These are phyloP conservation scores for Sminthurinus aureus DNA, from an alignment of 2,888 invertebrate genomes.

Conservation along the genomic window DNA sequence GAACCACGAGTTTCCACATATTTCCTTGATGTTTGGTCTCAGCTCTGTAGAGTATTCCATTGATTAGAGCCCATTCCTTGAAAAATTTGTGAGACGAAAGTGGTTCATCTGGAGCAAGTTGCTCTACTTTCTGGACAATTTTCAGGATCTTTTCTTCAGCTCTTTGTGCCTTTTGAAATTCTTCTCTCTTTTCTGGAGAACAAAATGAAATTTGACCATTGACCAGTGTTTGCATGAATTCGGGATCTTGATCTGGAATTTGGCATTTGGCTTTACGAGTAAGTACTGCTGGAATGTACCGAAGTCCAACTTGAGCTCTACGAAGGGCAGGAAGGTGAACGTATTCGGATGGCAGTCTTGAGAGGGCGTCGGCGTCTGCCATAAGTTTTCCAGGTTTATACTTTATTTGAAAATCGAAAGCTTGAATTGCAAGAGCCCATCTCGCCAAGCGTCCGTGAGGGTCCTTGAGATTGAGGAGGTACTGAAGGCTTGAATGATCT, in stretches of 20 bases:
- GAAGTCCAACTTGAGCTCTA: background rate
- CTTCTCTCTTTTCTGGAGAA: background rate
- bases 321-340: background rate
- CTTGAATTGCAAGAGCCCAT: slow-evolving; percentile 49
- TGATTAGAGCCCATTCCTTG: background rate
- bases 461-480: slow-evolving; percentile 46
- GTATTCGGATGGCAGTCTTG: background rate
- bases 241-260: background rate
- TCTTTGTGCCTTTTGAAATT: background rate
- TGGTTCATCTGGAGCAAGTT: too few relatives aligned
- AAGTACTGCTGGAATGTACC: background rate
- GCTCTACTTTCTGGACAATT: background rate
- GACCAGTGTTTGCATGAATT: background rate
- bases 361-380: background rate
- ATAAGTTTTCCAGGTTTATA: slow-evolving; percentile 39
- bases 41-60: slow-evolving; percentile 1
- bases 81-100: background rate
- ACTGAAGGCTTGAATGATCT: slow-evolving; percentile 55
- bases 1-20: slow-evolving; percentile 17
- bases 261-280: background rate
- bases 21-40: background rate
- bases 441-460: slow-evolving; percentile 48
- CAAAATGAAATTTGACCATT: too few relatives aligned
- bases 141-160: background rate
- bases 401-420: slow-evolving; percentile 44